Percentiles rank a stretch among this genome's conserved stretches.
Evolutionary conservation across 2,888 invertebrate species (phyloP).

Genomic region (Diabrotica balteata): DNA sequence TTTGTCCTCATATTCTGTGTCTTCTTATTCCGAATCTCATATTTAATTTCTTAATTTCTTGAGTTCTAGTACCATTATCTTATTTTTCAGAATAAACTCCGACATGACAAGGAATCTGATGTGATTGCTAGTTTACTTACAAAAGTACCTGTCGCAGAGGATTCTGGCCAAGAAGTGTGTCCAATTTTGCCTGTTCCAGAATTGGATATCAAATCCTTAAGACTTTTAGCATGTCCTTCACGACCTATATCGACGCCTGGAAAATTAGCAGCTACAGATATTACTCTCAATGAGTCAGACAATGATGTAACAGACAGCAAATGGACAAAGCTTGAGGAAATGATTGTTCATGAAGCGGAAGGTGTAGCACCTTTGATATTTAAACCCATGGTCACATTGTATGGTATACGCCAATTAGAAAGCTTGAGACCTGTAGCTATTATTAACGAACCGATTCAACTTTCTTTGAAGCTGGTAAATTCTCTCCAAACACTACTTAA

Average conservation of each 20-base stretch:
- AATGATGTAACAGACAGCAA: conserved; percentile 52
- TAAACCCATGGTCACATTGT: conserved; percentile 78
- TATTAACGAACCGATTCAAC: conserved; percentile 82
- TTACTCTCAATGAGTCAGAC: conserved; percentile 54
- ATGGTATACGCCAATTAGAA: conserved; percentile 72
- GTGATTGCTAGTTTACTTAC: too few species aligned
- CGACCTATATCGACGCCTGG: conserved; percentile 66
- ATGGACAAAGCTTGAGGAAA: conserved; percentile 82
- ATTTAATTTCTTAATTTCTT: too few species aligned
- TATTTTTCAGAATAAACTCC: conserved; percentile 52
- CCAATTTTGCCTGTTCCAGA: conserved; percentile 76
- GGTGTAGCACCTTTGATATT: conserved; percentile 77
- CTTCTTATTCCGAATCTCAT: too few species aligned
- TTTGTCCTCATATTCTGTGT: too few species aligned
- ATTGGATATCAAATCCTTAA: conserved; percentile 71
- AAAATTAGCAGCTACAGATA: conserved; percentile 65
- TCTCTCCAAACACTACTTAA: conserved; percentile 76
- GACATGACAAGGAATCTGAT: conserved; percentile 29
- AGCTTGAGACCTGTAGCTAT: conserved; percentile 73
- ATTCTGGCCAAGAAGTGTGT: conserved; percentile 42
- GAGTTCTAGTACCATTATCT: too few species aligned
- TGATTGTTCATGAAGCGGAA: conserved; percentile 73
- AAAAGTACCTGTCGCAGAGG: conserved; percentile 47
- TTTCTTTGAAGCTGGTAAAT: conserved; percentile 79
- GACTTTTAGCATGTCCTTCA: conserved; percentile 72